A percentile compares a stretch with the other conserved stretches of the same genome.
Evolutionary conservation across 2,888 invertebrate genomes (phyloP).

Genomic region (Eristalis pertinax): DNA sequence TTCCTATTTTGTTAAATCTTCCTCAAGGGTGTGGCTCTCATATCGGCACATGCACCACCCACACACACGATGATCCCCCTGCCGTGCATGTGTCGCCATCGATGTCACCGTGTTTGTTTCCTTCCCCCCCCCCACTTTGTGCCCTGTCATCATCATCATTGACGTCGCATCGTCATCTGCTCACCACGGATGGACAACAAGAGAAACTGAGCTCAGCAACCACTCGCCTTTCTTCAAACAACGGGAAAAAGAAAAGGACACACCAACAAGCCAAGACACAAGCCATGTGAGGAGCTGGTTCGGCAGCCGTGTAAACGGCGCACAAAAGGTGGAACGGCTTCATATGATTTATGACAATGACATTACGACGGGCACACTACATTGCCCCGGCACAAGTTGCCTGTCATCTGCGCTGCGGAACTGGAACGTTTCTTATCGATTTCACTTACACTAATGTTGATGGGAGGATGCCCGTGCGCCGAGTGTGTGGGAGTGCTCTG

Average conservation of each 20-base stretch:
- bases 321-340: slow-evolving; percentile 59
- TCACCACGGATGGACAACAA: slow-evolving; percentile 39
- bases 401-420: slow-evolving; percentile 24
- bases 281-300: slow-evolving; percentile 31
- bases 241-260: slow-evolving; percentile 1
- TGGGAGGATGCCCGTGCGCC: slow-evolving; percentile 39
- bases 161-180: slow-evolving; percentile 54
- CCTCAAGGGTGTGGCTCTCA: background rate
- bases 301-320: slow-evolving; percentile 56
- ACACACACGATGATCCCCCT: background rate
- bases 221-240: background rate
- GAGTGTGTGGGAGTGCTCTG: slow-evolving; percentile 11
- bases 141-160: slow-evolving; percentile 56
- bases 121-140: background rate
- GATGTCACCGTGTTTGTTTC: slow-evolving; percentile 34
- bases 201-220: slow-evolving; percentile 7
- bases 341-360: slow-evolving; percentile 67
- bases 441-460: slow-evolving; percentile 67
- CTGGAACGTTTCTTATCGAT: slow-evolving; percentile 59
- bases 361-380: slow-evolving; percentile 47
- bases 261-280: slow-evolving; percentile 43
- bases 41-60: background rate
- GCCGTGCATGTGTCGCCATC: slow-evolving; percentile 43
- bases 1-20: background rate
- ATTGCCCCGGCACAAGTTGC: slow-evolving; percentile 56